Evolutionary conservation across 2,797 vertebrate genomes (phyloP), one percentile per base, ranked within the genome.

Genomic region (Ibycter americanus): DNA sequence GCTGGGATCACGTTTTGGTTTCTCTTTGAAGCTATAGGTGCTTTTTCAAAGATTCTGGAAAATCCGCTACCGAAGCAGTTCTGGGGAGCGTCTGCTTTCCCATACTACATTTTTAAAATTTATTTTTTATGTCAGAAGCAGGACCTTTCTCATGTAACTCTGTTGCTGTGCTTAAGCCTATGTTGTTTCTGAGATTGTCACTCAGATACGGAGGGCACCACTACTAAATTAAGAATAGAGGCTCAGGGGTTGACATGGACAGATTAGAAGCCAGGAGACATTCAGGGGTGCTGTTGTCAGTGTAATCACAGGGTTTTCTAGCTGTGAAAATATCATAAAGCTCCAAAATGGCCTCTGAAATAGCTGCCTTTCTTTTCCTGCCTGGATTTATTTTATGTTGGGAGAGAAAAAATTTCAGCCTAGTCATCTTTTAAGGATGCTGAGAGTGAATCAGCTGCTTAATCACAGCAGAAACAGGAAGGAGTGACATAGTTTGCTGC

Each of bases 391-490:
- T 84, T 87, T 88, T 89, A 29, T 47, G 40, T 6, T 65, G 58
- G 29, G 29, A 65, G 61, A 78, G 31, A 67, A 82, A 76, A 74
- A 46, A 22, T 5, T 68, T 74, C 34, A 36, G 17, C 79, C 31
- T 56, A 34, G 23, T 83, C 8, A 49, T 74, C 61, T 77, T 88
- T 66, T 49, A 61, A 83, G 55, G 40, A 47, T 90, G 36, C 61
- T 73, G 44, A 70, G 63, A 44, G 38, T 61, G 63, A 91, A 95
- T 95, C 73, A 82, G 73, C 59, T 90, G 71, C 62, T 90, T 95
- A 84, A 86, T 89, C 80, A 59, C 38, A 32, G 46, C 74, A 93
- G 81, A 74, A 80, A 27, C 16, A 59, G 71, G 71, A 92, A 90
- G 71, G 38, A 84, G n/a, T 17, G 47, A 38, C 58, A 36, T 4